Percentiles rank a stretch among this genome's conserved stretches.
Evolutionary conservation across 1,140 invertebrate genomes (phyloP).

Genomic region (Trypoxylus dichotomus): DNA sequence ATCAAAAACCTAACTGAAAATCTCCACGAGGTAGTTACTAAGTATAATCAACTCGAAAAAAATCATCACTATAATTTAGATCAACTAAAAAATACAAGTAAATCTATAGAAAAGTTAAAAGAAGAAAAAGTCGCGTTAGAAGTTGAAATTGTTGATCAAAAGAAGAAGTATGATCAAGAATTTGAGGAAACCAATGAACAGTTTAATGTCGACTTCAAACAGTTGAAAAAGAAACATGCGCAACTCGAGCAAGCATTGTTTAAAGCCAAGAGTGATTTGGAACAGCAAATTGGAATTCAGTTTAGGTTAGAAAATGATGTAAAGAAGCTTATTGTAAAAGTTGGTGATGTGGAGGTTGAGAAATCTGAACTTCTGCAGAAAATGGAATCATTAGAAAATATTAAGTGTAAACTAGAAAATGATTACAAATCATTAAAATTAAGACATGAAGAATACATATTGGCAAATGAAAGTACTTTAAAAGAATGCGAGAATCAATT

Average conservation of each 20-base stretch:
- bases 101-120: conserved; percentile 3
- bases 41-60: conserved; percentile 38
- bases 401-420: background rate
- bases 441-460: conserved; percentile 29
- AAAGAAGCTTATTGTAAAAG: background rate
- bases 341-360: conserved; percentile 27
- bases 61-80: conserved; percentile 6
- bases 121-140: conserved; percentile 26
- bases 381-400: conserved; percentile 29
- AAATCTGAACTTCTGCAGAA: conserved; percentile 30
- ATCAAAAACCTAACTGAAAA: conserved; percentile 37
- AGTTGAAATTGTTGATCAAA: conserved; percentile 29
- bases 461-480: conserved; percentile 29
- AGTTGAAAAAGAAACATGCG: conserved; percentile 11
- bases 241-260: conserved; percentile 19
- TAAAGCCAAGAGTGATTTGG: conserved; percentile 13
- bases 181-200: conserved; percentile 15
- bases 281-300: conserved; percentile 30
- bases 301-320: conserved; percentile 23
- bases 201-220: conserved; percentile 14
- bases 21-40: conserved; percentile 36
- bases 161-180: conserved; percentile 26
- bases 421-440: conserved; percentile 31
- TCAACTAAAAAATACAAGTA: conserved; percentile 10
- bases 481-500: conserved; percentile 28